Conservation (phyloP, 2,113 vertebrate species). For the Cinclus cinclus region DNA sequence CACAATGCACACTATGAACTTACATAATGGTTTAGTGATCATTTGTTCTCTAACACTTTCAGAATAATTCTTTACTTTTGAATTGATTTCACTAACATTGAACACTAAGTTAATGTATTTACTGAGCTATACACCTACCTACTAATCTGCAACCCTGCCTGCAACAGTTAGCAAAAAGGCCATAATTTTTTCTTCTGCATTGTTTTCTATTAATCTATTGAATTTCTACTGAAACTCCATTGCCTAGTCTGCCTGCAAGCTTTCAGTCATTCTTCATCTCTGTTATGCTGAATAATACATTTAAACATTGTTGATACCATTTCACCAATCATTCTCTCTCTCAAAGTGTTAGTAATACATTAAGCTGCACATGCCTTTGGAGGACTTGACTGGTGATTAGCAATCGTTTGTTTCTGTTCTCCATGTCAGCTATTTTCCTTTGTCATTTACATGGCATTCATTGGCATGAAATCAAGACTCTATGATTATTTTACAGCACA, state of each 20-base stretch:
- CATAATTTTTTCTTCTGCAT: neutral
- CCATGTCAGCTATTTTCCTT: neutral
- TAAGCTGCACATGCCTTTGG: neutral
- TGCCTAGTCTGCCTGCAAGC: neutral
- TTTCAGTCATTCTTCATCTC: neutral
- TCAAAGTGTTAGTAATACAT: neutral
- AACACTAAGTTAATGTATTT: neutral
- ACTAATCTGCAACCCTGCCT: neutral
- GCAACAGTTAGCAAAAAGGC: neutral
- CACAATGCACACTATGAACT: neutral
- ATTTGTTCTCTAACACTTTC: neutral
- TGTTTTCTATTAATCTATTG: neutral
- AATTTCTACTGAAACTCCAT: neutral
- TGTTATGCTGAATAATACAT: neutral
- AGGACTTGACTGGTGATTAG: neutral
- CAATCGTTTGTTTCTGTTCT: neutral
- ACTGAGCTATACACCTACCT: neutral
- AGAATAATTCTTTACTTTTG: neutral
- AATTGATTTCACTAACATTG: neutral
- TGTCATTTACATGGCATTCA: neutral
- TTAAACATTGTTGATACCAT: neutral
- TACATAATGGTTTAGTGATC: neutral
- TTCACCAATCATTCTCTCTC: neutral
- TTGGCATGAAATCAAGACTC: neutral
- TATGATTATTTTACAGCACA: neutral